Evolutionary conservation across 2,797 vertebrate genomes (phyloP), one percentile per base, ranked within the genome.

Genomic region (Argya squamiceps): DNA sequence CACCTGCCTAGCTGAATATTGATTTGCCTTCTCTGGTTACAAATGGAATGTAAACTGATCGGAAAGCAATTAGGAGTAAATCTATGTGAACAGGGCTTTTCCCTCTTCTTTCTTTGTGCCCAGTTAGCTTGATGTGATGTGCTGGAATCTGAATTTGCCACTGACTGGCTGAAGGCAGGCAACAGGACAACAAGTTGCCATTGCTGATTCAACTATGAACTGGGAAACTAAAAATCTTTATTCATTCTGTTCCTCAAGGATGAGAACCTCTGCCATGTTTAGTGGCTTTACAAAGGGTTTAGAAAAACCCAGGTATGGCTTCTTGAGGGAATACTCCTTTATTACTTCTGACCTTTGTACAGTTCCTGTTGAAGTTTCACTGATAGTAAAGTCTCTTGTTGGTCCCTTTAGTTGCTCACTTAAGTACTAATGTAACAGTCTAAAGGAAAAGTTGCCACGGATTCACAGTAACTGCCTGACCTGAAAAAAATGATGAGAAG

Each of bases 61-160:
- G 87, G 67, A 95, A 93, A 94, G 77, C 74, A 90, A 59, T 93
- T 79, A 95, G 50, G 47, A 80, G 43, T 34, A 65, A 89, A 90
- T 77, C 50, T 34, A 46, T 89, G 68, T 32, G 24, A 82, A 53
- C 36, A 43, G 24, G 30, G 1, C 11, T 81, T 84, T 89, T 90
- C 41, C 41, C 21, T 77, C 26, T 52, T 53, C 70, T 56, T 64
- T 18, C 27, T 44, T 80, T 49, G 49, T 63, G 36, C 9, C 37
- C 71, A 68, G 34, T 70, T 80, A 75, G 17, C 50, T 83, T 34
- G n/a, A 44, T 37, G 34, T 36, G 44, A 52, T 6, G 15, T 32
- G 52, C 84, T 76, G 68, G 29, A 73, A 63, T 75, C 14, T 73
- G 68, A 37, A 24, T 68, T 73, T 83, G 81, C 64, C 22, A 73